These are phyloP conservation scores for Platyrinchus mystaceus DNA, from an alignment of 2,797 vertebrate genomes.

Conservation along the genomic window DNA sequence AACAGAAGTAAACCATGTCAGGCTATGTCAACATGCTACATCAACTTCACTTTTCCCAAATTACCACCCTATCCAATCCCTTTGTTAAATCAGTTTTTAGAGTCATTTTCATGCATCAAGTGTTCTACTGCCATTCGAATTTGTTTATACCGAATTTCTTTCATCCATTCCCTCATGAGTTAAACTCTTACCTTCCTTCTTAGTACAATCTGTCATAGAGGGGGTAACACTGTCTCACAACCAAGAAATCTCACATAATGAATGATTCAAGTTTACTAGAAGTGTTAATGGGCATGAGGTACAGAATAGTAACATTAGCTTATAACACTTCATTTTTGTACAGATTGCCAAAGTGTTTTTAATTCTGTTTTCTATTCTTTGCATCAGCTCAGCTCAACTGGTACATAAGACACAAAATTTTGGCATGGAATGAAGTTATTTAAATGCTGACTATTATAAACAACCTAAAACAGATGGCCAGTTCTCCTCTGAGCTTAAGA, in stretches of 20 bases:
- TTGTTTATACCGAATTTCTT: not conserved
- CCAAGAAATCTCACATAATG: not conserved
- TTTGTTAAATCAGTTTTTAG: not conserved
- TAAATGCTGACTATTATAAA: not conserved
- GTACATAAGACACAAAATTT: not conserved
- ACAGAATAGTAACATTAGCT: not conserved
- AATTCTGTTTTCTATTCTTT: conserved; percentile 1
- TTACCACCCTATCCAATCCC: not conserved
- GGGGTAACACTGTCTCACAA: not conserved
- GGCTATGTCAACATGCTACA: not conserved
- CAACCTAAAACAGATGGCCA: not conserved
- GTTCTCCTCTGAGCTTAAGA: not conserved
- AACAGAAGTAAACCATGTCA: not conserved
- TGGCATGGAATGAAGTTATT: not conserved
- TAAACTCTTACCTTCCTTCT: not conserved
- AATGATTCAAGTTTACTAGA: not conserved
- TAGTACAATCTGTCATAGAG: not conserved
- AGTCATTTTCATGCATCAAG: not conserved
- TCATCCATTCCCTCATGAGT: not conserved
- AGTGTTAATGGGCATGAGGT: not conserved
- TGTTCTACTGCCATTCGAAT: not conserved
- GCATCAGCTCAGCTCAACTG: not conserved
- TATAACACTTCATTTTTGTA: not conserved
- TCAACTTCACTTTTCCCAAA: not conserved
- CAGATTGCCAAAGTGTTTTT: not conserved